phyloP scores from a whole-genome alignment of 2,797 vertebrate species.

The Acanthurus lineatus region DNA sequence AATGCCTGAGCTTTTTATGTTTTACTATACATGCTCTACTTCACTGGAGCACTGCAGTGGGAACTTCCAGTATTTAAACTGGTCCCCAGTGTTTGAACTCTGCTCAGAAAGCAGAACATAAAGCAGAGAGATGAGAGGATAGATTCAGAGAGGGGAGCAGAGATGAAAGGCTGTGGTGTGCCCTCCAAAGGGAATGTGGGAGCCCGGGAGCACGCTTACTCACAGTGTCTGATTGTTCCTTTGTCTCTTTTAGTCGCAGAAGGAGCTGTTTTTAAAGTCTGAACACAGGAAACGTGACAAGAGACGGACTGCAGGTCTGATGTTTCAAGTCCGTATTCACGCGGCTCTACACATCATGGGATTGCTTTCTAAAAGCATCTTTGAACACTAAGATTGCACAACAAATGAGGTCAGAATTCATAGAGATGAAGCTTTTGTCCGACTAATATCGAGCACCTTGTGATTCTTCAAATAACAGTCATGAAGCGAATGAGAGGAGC shows the following conservation, averaged over 20 bases:
- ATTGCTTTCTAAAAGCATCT: conserved; percentile 33
- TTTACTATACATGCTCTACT: conserved; percentile 67
- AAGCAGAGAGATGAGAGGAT: conserved; percentile 77
- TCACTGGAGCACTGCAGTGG: conserved; percentile 73
- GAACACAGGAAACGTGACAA: conserved; percentile 53
- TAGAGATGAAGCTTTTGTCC: conserved; percentile 22
- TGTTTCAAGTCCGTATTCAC: conserved; percentile 58
- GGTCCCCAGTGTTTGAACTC: conserved; percentile 81
- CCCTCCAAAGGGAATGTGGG: conserved; percentile 76
- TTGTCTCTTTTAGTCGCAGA: conserved; percentile 73
- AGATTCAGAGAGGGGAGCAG: conserved; percentile 61
- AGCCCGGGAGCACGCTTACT: conserved; percentile 73
- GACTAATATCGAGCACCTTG: neutral
- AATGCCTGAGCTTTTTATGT: conserved; percentile 66
- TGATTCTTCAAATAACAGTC: conserved; percentile 49
- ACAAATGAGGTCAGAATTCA: conserved; percentile 49
- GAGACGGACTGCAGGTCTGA: conserved; percentile 50
- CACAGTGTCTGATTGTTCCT: conserved; percentile 73
- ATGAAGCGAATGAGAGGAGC: conserved; percentile 55
- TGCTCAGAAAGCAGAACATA: conserved; percentile 79
- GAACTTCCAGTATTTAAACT: conserved; percentile 78
- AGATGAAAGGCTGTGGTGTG: conserved; percentile 79
- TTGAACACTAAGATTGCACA: conserved; percentile 47
- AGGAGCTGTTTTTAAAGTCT: conserved; percentile 61
- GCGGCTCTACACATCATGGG: conserved; percentile 36